Evolutionary conservation across 2,797 vertebrate genomes (phyloP), one percentile per base, ranked within the genome.

Genomic region (Enteromius fasciolatus): DNA sequence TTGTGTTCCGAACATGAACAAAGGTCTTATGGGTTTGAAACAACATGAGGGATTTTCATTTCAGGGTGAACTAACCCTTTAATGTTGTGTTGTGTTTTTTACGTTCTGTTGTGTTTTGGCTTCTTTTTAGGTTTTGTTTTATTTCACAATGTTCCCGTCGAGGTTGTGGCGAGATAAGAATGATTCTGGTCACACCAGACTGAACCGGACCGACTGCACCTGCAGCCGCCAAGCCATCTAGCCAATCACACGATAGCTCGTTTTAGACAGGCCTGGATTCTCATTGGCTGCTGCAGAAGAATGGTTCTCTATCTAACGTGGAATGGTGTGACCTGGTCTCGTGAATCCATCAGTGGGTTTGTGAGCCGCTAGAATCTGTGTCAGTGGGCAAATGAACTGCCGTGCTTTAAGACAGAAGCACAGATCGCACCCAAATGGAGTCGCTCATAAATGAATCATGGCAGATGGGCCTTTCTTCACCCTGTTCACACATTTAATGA

Each of bases 81-180:
- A 41, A 41, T 93, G 93, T 89, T 93, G 91, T 95, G 94, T 95
- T 92, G 93, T 95, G 94, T 94, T 95, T 94, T 94, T 94, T 94
- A 92, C 96, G 95, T 96, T 90, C 63, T 91, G 77, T 88, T 92
- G 67, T 85, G 57, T 80, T 72, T 52, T 76, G 90, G 9, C 87
- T 95, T 97, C 96, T 95, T 92, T 96, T 96, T 96, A 99, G 98
- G 97, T 94, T 98, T 98, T 97, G 97, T 97, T 94, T 97, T 97
- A 94, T 99, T 97, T 99, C 96, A 98, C 95, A 98, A 96, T 95
- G 95, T 97, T 92, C 97, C 97, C 92, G 95, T 96, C 95, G 97
- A 97, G 95, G 95, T 95, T 95, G 96, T 97, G 93, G 96, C 96
- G 94, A 94, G 91, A 94, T 97, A 96, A 95, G 84, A 91, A 88